Percentiles rank a stretch among this genome's conserved stretches.
Evolutionary conservation across 2,888 invertebrate species (phyloP).

Genomic region (Dryobota labecula): DNA sequence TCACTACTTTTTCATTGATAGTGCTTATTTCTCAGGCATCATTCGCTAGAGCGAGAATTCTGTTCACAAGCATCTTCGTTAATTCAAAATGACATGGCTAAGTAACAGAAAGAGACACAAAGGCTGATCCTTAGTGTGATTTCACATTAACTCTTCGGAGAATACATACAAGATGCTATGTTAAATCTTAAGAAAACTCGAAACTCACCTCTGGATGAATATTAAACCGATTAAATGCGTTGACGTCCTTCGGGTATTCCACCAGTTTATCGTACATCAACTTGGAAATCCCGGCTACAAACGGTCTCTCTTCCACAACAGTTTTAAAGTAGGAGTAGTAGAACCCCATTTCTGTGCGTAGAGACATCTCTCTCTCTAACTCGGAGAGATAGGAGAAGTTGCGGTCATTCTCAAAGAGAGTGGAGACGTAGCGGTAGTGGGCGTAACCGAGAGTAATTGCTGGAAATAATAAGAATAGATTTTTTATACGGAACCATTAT

Average conservation of each 20-base stretch:
- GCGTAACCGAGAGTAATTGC: constrained; percentile 91
- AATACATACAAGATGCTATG: too few relatives aligned
- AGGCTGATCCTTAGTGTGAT: too few relatives aligned
- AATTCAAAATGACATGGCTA: too few relatives aligned
- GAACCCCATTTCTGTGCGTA: constrained; percentile 96
- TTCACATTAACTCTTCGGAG: too few relatives aligned
- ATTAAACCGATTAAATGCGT: constrained; percentile 95
- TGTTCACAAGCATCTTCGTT: too few relatives aligned
- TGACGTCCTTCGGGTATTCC: constrained; percentile 95
- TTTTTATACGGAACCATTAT: too few relatives aligned
- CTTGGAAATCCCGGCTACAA: constrained; percentile 90
- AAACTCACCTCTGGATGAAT: constrained; percentile 94
- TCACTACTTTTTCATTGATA: too few relatives aligned
- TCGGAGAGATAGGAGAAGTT: constrained; percentile 96
- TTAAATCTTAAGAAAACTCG: too few relatives aligned
- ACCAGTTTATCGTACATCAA: constrained; percentile 94
- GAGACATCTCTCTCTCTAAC: constrained; percentile 95
- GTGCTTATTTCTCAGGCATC: too few relatives aligned
- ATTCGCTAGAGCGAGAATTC: too few relatives aligned
- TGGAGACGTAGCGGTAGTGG: constrained; percentile 92
- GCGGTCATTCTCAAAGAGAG: constrained; percentile 95
- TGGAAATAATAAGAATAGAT: constrained; percentile 72
- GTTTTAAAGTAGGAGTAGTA: constrained; percentile 97
- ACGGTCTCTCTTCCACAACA: constrained; percentile 92
- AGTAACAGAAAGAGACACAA: too few relatives aligned